Evolutionary conservation across 2,797 vertebrate species (phyloP).

Genomic region (Dendrocincla tyrannina): DNA sequence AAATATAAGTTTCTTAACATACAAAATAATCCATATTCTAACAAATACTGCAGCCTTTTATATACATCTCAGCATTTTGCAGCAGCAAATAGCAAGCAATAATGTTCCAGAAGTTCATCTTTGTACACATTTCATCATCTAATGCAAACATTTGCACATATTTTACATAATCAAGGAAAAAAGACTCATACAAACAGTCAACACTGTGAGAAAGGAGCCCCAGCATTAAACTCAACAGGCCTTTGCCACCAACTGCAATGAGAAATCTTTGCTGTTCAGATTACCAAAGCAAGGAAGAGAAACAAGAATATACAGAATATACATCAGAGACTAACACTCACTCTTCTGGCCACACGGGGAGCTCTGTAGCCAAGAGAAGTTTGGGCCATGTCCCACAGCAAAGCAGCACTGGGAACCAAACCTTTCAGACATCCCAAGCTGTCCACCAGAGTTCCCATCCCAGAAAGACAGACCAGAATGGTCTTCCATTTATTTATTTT

Average conservation of each 20-base stretch:
- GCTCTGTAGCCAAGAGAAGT: not conserved
- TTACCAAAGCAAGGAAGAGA: not conserved
- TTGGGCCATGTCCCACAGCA: no score
- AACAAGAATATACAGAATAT: rapidly evolving
- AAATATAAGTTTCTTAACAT: not conserved
- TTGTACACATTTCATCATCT: not conserved
- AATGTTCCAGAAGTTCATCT: not conserved
- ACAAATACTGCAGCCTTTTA: not conserved
- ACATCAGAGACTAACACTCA: not conserved
- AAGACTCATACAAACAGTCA: not conserved
- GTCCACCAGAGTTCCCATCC: rapidly evolving
- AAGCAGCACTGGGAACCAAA: not conserved
- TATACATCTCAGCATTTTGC: not conserved
- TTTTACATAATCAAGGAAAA: not conserved
- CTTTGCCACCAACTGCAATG: not conserved
- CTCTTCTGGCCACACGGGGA: not conserved
- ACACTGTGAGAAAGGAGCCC: not conserved
- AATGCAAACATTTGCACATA: not conserved
- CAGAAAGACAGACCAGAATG: not conserved
- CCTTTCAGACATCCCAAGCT: not conserved
- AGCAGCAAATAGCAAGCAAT: not conserved
- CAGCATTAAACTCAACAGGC: not conserved
- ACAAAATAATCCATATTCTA: not conserved
- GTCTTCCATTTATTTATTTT: not conserved
- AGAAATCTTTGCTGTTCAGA: not conserved